phyloP scores from a whole-genome alignment of 2,888 invertebrate species.

The Pteria penguin region DNA sequence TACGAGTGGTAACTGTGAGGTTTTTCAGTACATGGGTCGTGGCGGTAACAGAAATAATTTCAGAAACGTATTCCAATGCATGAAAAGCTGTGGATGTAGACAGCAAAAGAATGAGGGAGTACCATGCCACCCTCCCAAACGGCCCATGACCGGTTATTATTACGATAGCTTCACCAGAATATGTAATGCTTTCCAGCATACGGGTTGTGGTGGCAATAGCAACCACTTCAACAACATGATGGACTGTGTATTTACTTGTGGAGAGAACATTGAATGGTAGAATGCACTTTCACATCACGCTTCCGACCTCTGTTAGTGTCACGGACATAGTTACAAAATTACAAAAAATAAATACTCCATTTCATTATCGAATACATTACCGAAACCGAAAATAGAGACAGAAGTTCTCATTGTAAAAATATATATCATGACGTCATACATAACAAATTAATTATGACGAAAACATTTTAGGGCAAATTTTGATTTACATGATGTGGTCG shows the following conservation, averaged over 20 bases:
- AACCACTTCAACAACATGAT: conserved; percentile 32
- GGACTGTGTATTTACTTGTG: conserved; percentile 28
- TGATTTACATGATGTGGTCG: no score
- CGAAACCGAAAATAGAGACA: no score
- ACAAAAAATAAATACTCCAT: no score
- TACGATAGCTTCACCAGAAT: conserved; percentile 26
- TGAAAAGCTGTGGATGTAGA: conserved; percentile 29
- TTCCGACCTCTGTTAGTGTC: no score
- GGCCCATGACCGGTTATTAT: conserved; percentile 17
- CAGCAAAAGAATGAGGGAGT: conserved; percentile 18
- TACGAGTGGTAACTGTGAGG: conserved; percentile 27
- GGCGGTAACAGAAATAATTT: conserved; percentile 30
- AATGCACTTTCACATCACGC: no score
- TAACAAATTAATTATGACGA: no score
- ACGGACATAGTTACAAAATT: no score
- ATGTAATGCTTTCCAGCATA: conserved; percentile 28
- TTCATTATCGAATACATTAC: no score
- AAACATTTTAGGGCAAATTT: no score
- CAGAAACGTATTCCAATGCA: conserved; percentile 19
- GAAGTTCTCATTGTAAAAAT: no score
- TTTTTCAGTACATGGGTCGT: conserved; percentile 19
- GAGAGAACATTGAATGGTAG: neutral
- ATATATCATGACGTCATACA: no score
- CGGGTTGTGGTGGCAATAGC: conserved; percentile 40
- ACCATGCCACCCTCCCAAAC: conserved; percentile 8